Conservation (phyloP, 2,113 vertebrate genomes). For the Syngnathus typhle region DNA sequence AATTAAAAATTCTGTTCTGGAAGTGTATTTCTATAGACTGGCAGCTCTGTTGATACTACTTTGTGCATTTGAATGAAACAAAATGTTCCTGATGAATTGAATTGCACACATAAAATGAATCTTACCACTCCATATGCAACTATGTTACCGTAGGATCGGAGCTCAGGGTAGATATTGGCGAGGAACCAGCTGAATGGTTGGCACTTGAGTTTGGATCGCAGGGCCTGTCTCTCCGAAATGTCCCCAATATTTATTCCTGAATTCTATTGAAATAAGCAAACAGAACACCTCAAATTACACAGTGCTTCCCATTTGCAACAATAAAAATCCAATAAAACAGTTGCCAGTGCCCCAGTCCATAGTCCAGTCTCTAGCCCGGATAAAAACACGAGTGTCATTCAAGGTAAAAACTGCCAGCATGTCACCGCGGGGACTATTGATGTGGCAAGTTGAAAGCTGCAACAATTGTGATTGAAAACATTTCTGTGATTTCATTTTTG, state of each 20-base stretch:
- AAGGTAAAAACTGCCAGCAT: no score
- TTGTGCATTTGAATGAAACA: background rate
- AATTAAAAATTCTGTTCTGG: no score
- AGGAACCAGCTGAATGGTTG: conserved; percentile 95
- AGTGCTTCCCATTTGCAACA: background rate
- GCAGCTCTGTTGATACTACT: no score
- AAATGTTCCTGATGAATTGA: background rate
- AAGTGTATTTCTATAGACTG: no score
- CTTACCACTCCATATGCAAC: conserved; percentile 89
- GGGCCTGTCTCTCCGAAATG: conserved; percentile 79
- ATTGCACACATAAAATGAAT: background rate
- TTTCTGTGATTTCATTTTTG: no score
- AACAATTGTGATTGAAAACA: no score
- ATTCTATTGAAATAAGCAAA: conserved; percentile 66
- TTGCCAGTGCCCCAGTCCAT: background rate
- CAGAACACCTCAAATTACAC: background rate
- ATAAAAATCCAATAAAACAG: background rate
- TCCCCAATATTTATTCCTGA: conserved; percentile 93
- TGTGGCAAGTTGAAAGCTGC: no score
- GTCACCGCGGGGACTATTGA: no score
- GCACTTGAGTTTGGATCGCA: conserved; percentile 83
- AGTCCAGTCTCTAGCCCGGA: background rate
- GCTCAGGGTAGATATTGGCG: conserved; percentile 89
- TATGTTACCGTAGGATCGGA: conserved; percentile 86
- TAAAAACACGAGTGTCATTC: background rate